These are phyloP conservation scores for Geotrupes spiniger DNA, from an alignment of 2,888 invertebrate species.

Conservation along the genomic window DNA sequence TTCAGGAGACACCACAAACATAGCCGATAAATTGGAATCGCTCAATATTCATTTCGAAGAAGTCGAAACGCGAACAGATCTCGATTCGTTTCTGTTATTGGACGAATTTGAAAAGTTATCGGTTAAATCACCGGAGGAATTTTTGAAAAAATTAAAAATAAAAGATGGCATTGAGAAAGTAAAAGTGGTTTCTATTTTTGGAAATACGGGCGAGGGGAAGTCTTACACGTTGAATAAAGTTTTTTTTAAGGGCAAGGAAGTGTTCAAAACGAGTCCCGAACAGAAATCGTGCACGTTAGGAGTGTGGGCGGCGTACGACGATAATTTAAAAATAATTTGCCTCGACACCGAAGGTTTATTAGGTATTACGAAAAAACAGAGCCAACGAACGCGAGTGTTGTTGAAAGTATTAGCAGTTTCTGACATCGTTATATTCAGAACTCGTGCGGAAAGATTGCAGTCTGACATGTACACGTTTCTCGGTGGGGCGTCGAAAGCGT, in stretches of 20 bases:
- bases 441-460: slow-evolving; percentile 71
- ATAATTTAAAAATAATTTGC: slow-evolving; percentile 62
- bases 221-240: slow-evolving; percentile 72
- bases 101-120: slow-evolving; percentile 61
- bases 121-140: slow-evolving; percentile 56
- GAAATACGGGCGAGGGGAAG: slow-evolving; percentile 82
- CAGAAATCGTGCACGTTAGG: slow-evolving; percentile 73
- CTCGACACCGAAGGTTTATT: slow-evolving; percentile 80
- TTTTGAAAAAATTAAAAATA: slow-evolving; percentile 53
- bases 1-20: slow-evolving; percentile 21
- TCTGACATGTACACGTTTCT: slow-evolving; percentile 75
- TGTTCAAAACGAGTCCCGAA: slow-evolving; percentile 65
- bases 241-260: slow-evolving; percentile 62
- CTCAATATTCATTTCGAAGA: slow-evolving; percentile 25
- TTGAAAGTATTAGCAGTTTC: slow-evolving; percentile 79
- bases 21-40: slow-evolving; percentile 26
- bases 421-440: slow-evolving; percentile 75
- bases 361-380: slow-evolving; percentile 59
- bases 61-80: slow-evolving; percentile 8
- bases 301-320: slow-evolving; percentile 74
- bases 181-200: slow-evolving; percentile 80
- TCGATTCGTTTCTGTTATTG: slow-evolving; percentile 56
- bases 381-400: slow-evolving; percentile 65
- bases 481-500: slow-evolving; percentile 72
- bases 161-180: slow-evolving; percentile 55